Evolutionary conservation across 2,797 vertebrate species (phyloP).

Genomic region (Holocentrus rufus): DNA sequence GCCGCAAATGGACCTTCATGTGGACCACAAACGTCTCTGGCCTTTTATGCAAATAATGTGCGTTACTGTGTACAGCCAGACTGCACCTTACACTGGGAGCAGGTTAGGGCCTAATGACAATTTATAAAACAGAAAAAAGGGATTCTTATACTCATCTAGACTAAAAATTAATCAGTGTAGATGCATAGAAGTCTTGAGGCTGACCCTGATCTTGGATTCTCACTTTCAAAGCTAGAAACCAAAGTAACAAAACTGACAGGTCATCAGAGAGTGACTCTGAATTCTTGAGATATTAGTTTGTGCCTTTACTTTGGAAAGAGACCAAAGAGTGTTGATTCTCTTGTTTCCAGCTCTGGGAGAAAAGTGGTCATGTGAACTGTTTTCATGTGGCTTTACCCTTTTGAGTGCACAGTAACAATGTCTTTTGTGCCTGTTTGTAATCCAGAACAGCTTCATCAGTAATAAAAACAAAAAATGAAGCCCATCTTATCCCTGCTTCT

Average conservation of each 20-base stretch:
- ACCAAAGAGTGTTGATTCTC: slow-evolving; percentile 55
- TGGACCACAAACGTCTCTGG: not conserved
- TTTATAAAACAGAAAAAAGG: not conserved
- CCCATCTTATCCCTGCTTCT: not conserved
- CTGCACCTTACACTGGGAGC: not conserved
- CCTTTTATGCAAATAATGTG: not conserved
- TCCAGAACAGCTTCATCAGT: not conserved
- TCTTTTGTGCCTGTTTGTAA: slow-evolving; percentile 7
- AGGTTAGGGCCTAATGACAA: not conserved
- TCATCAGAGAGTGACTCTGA: slow-evolving; percentile 24
- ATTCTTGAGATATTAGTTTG: slow-evolving; percentile 21
- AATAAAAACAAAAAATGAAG: not conserved
- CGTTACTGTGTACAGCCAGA: not conserved
- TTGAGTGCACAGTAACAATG: not conserved
- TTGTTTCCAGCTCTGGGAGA: slow-evolving; percentile 30
- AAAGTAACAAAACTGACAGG: slow-evolving; percentile 1
- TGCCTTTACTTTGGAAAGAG: slow-evolving; percentile 32
- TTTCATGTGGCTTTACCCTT: not conserved
- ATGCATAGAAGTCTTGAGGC: not conserved
- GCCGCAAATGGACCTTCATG: slow-evolving; percentile 2
- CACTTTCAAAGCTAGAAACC: not conserved
- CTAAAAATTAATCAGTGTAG: not conserved
- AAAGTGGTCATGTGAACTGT: slow-evolving; percentile 6
- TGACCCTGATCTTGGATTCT: not conserved
- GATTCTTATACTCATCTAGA: not conserved